phyloP scores from a whole-genome alignment of 2,113 vertebrate species.

The Phalacrocorax pelagicus region DNA sequence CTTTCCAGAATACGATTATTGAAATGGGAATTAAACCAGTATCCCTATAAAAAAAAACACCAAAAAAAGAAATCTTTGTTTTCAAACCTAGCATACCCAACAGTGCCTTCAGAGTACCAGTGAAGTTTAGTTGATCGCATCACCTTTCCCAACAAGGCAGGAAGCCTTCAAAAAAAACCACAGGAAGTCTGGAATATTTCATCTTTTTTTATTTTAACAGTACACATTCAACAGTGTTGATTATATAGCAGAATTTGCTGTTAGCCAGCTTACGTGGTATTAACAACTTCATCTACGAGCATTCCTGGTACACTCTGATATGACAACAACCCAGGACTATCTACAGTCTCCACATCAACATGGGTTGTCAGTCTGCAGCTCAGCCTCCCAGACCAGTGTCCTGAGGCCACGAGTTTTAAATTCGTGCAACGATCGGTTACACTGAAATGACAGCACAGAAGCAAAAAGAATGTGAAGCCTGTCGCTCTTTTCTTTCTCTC shows the following conservation, averaged over 20 bases:
- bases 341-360: fast-evolving
- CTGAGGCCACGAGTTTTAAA: not conserved
- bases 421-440: fast-evolving
- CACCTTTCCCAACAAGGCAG: not conserved
- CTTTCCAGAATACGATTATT: not conserved
- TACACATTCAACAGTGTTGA: not conserved
- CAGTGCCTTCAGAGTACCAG: not conserved
- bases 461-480: not conserved
- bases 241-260: not conserved
- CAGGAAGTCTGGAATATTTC: not conserved
- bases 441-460: not conserved
- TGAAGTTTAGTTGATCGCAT: not conserved
- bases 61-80: not conserved
- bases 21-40: not conserved
- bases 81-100: not conserved
- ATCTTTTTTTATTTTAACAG: not conserved
- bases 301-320: not conserved
- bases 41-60: not conserved
- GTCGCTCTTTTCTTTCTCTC: not conserved
- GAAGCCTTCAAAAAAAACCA: not conserved
- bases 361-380: not conserved
- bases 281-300: not conserved
- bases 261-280: fast-evolving
- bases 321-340: not conserved
- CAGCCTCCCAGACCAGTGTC: not conserved